Evolutionary conservation across 2,888 invertebrate genomes (phyloP).

Genomic region (Cosmopolites sordidus): DNA sequence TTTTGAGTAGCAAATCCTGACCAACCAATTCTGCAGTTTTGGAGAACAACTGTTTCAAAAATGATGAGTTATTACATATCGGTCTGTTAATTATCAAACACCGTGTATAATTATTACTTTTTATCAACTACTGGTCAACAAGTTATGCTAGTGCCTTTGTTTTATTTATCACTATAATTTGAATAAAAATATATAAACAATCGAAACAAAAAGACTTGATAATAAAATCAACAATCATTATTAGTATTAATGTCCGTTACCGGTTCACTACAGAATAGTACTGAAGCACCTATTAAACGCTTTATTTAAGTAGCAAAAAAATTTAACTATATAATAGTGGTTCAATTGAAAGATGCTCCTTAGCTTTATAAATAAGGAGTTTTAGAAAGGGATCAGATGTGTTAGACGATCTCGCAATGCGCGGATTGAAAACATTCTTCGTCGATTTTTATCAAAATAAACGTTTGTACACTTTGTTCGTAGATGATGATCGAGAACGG

Average conservation of each 20-base stretch:
- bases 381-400: not conserved
- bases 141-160: no score
- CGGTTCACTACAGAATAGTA: slow-evolving; percentile 4
- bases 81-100: no score
- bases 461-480: slow-evolving; percentile 18
- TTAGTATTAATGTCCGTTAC: not conserved
- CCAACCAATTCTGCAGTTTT: no score
- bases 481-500: slow-evolving; percentile 76
- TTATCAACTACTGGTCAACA: no score
- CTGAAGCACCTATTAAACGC: slow-evolving; percentile 16
- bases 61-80: no score
- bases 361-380: slow-evolving; percentile 5
- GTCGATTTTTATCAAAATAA: slow-evolving; percentile 13
- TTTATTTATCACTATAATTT: no score
- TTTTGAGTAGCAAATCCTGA: no score
- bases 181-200: no score
- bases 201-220: not conserved
- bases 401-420: slow-evolving; percentile 10
- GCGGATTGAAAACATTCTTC: slow-evolving; percentile 13
- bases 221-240: not conserved
- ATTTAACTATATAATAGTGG: slow-evolving; percentile 19
- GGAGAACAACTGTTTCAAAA: no score
- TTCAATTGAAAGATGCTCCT: slow-evolving; percentile 6
- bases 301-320: slow-evolving; percentile 22
- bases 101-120: no score